phyloP scores from a whole-genome alignment of 2,797 vertebrate species.

The Emydoidea blandingii region DNA sequence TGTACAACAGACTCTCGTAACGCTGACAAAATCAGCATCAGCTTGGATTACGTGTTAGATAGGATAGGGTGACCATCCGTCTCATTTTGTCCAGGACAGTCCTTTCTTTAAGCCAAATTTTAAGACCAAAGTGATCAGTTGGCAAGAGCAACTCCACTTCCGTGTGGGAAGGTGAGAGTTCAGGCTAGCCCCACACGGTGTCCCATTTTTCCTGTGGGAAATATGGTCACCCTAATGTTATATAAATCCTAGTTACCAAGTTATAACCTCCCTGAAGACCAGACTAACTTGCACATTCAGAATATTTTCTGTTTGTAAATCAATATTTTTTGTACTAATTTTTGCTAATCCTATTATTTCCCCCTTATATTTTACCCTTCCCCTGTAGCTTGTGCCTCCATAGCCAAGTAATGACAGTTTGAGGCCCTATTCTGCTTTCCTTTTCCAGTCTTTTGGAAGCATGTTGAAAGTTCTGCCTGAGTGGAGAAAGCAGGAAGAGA shows the following conservation, averaged over 20 bases:
- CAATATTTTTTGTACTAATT: accelerated
- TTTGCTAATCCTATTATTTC: not conserved
- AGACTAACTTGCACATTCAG: not conserved
- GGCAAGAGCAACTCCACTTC: too few relatives aligned
- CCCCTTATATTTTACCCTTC: not conserved
- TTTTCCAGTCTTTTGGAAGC: accelerated
- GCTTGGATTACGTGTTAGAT: constrained; percentile 18
- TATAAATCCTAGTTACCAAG: not conserved
- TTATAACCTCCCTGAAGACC: not conserved
- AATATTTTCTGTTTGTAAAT: not conserved
- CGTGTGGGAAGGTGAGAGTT: too few relatives aligned
- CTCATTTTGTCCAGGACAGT: too few relatives aligned
- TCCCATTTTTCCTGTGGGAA: too few relatives aligned
- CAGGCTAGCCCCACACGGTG: too few relatives aligned
- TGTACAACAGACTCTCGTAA: not conserved
- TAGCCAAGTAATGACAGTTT: not conserved
- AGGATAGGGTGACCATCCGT: too few relatives aligned
- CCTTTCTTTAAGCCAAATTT: too few relatives aligned
- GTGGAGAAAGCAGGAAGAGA: not conserved
- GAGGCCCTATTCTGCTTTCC: not conserved
- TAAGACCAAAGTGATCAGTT: too few relatives aligned
- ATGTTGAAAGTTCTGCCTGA: accelerated
- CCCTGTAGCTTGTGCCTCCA: not conserved
- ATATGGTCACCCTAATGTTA: too few relatives aligned
- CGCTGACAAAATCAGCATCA: constrained; percentile 2